Conservation (phyloP, 2,888 invertebrate genomes). For the Chaitophorus viminalis region DNA sequence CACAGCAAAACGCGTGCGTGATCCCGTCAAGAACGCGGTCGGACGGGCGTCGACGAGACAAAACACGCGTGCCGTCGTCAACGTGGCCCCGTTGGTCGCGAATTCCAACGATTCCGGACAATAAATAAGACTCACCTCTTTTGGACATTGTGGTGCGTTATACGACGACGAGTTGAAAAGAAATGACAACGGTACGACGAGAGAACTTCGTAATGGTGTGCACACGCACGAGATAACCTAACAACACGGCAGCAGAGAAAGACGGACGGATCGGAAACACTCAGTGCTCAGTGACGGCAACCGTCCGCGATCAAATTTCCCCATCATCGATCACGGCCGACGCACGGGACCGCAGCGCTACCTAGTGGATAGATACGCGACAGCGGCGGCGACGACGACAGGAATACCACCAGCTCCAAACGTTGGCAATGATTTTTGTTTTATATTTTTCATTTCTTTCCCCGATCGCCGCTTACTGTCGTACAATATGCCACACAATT, state of each 20-base stretch:
- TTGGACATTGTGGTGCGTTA: conserved; percentile 63
- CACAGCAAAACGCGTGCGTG: neutral
- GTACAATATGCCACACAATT: no score
- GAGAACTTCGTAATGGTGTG: neutral
- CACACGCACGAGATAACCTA: conserved; percentile 55
- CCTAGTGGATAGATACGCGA: neutral
- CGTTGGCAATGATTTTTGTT: no score
- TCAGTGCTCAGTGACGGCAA: conserved; percentile 45
- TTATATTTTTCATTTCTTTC: no score
- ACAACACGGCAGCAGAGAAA: conserved; percentile 42
- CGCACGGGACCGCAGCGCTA: neutral
- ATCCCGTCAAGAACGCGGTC: neutral
- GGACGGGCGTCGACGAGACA: neutral
- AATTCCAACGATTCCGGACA: neutral
- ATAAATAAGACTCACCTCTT: conserved; percentile 62
- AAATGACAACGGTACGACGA: neutral
- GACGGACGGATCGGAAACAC: conserved; percentile 35
- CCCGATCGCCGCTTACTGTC: no score
- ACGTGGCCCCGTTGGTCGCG: no score
- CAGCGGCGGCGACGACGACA: neutral
- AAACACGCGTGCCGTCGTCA: neutral
- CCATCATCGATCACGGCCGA: neutral
- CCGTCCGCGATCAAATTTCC: neutral
- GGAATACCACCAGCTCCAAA: no score
- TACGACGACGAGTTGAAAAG: neutral